These are phyloP conservation scores for Amblyopsis hoosieri DNA, from an alignment of 2,797 vertebrate species.

Conservation along the genomic window DNA sequence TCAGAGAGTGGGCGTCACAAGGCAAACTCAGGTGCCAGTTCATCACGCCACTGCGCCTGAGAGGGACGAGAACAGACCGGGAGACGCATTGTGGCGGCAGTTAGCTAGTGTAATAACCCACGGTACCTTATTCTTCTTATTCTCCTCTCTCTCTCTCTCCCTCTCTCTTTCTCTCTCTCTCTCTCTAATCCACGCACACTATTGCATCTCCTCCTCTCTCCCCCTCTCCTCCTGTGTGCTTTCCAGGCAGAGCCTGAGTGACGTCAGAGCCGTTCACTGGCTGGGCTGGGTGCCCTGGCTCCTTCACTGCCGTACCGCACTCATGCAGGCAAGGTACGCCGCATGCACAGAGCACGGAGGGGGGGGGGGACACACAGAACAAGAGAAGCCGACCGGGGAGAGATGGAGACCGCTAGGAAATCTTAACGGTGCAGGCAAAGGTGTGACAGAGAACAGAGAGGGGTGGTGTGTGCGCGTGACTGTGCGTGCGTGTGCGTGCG, in stretches of 20 bases:
- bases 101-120: slow-evolving; percentile 14
- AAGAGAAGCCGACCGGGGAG: neutral
- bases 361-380: slow-evolving; percentile 16
- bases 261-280: slow-evolving; percentile 48
- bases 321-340: slow-evolving; percentile 50
- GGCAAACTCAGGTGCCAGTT: slow-evolving; percentile 47
- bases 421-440: neutral
- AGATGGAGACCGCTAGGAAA: neutral
- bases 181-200: slow-evolving; percentile 28
- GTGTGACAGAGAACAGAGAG: slow-evolving; percentile 6
- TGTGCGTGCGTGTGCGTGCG: neutral
- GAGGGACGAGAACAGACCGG: slow-evolving; percentile 37
- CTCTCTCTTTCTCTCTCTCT: neutral
- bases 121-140: neutral
- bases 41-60: slow-evolving; percentile 38
- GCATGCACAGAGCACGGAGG: slow-evolving; percentile 23
- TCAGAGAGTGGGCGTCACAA: slow-evolving; percentile 17
- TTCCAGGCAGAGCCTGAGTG: slow-evolving; percentile 47
- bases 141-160: neutral
- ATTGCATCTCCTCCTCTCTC: neutral
- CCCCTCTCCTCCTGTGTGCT: slow-evolving; percentile 23
- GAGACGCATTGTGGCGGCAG: slow-evolving; percentile 14
- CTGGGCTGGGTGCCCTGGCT: slow-evolving; percentile 49
- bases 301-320: slow-evolving; percentile 62
- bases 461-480: neutral